These are phyloP conservation scores for Hybognathus amarus DNA, from an alignment of 2,797 vertebrate genomes.

Conservation along the genomic window DNA sequence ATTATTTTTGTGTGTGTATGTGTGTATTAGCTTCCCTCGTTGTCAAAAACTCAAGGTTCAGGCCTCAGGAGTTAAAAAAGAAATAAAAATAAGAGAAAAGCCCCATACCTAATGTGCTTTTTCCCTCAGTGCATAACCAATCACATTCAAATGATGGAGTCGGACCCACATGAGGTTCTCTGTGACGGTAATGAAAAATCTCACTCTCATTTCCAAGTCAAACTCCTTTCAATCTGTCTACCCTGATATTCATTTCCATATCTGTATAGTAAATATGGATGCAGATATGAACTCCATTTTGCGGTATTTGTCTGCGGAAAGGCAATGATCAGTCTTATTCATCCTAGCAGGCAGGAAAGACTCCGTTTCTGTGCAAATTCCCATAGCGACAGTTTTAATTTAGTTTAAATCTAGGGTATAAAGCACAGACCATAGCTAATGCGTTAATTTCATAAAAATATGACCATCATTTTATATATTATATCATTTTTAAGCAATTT, in stretches of 20 bases:
- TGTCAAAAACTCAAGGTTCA: conserved; percentile 43
- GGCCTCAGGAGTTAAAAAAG: conserved; percentile 41
- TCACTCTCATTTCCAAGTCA: conserved; percentile 59
- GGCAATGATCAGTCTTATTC: conserved; percentile 42
- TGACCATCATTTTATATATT: not conserved
- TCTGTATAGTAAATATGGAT: conserved; percentile 41
- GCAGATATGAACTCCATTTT: conserved; percentile 37
- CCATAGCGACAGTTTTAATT: conserved; percentile 28
- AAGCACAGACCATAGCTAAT: not conserved
- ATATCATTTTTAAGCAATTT: not conserved
- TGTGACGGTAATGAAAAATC: conserved; percentile 49
- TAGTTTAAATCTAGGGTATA: not conserved
- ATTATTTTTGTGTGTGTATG: conserved; percentile 30
- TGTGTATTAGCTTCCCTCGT: conserved; percentile 14
- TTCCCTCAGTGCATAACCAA: conserved; percentile 55
- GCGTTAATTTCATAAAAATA: not conserved
- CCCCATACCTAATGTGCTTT: conserved; percentile 60
- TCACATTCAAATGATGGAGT: conserved; percentile 58
- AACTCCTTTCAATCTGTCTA: conserved; percentile 47
- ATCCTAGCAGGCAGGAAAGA: conserved; percentile 21
- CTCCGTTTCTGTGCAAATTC: conserved; percentile 9
- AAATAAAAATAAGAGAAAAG: conserved; percentile 53
- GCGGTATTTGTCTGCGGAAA: conserved; percentile 36
- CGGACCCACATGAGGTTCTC: conserved; percentile 50
- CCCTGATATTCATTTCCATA: conserved; percentile 46